Percentiles rank a stretch among this genome's conserved stretches.
These are phyloP conservation scores for Epizoanthus ramosus DNA, from an alignment of 92 coral and sea anemone genomes.

Conservation along the genomic window DNA sequence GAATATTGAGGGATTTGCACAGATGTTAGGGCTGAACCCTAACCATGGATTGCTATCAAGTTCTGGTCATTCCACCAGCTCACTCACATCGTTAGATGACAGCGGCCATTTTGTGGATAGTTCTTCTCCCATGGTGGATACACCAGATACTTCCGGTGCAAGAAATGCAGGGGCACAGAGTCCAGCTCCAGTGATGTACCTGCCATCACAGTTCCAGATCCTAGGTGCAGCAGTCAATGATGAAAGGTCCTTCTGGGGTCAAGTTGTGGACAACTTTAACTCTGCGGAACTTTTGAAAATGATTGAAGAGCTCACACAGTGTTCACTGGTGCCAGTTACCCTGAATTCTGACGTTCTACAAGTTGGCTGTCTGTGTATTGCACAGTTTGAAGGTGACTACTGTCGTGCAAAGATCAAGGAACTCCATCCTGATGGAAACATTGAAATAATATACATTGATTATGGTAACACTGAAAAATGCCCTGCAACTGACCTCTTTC, in stretches of 20 bases:
- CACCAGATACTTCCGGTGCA: not conserved
- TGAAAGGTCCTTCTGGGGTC: constrained; percentile 55
- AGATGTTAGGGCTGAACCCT: constrained; percentile 50
- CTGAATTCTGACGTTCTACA: not conserved
- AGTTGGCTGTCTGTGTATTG: constrained; percentile 28
- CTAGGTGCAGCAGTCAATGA: constrained; percentile 40
- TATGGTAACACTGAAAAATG: constrained; percentile 55
- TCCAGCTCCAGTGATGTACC: not conserved
- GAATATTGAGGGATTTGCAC: constrained; percentile 63
- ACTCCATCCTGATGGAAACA: constrained; percentile 6
- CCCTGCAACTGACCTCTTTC: constrained; percentile 18
- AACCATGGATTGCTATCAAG: not conserved
- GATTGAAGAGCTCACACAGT: constrained; percentile 40
- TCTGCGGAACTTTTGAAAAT: constrained; percentile 20
- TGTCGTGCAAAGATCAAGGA: constrained; percentile 45
- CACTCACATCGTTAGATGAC: constrained; percentile 25
- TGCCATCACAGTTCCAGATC: constrained; percentile 5
- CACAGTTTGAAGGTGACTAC: constrained; percentile 23
- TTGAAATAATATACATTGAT: constrained; percentile 49
- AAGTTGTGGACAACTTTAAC: constrained; percentile 26
- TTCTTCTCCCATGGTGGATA: not conserved
- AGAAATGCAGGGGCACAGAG: not conserved
- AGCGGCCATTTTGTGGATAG: not conserved
- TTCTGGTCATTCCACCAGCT: constrained; percentile 33
- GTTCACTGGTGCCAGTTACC: constrained; percentile 14